Evolutionary conservation across 1,140 invertebrate genomes (phyloP), one percentile per base, ranked within the genome.

Genomic region (Leptopilina clavipes): DNA sequence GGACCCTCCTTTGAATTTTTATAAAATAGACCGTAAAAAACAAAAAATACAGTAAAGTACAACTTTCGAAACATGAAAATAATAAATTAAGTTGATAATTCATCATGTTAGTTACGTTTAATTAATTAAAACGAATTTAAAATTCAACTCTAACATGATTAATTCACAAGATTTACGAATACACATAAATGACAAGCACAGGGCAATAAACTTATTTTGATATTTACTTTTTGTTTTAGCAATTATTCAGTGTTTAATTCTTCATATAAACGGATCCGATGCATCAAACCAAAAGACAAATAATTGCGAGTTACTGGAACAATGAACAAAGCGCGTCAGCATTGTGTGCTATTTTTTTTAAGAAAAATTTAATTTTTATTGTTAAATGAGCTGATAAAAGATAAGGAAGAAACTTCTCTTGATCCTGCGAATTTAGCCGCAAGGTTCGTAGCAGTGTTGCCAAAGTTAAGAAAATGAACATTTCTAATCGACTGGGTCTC

Each of bases 1-100:
- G 56, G 56, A 65, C 19, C 59, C 59, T 65, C 59, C 59, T 65
- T 25, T 12, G 25, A 25, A 31, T 65, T 65, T n/a, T 65, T 65
- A 6, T n/a, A 25, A 40, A 8, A 40, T 40, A 40, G 9, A 9
- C 2, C 7, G 9, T 8, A 40, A 40, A 40, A 40, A 40, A 40
- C 37, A 40, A 40, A 40, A 31, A 40, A 40, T 40, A 40, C 9
- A 40, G 7, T 31, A 1, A 31, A 31, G 25, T 31, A 5, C 1
- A 31, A 31, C 25, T 31, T 2, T 31, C 5, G 1, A 2, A 31
- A 31, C 5, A 31, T 1, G 25, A 31, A 31, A 31, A 31, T 31
- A 31, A 5, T 5, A 31, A 31, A 31, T 2, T 31, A 5, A 31
- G 25, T 6, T 31, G 7, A 40, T 40, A 40, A 7, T 40, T 9